These are phyloP conservation scores for Phragmatobia fuliginosa DNA, from an alignment of 2,888 invertebrate genomes.

Conservation along the genomic window DNA sequence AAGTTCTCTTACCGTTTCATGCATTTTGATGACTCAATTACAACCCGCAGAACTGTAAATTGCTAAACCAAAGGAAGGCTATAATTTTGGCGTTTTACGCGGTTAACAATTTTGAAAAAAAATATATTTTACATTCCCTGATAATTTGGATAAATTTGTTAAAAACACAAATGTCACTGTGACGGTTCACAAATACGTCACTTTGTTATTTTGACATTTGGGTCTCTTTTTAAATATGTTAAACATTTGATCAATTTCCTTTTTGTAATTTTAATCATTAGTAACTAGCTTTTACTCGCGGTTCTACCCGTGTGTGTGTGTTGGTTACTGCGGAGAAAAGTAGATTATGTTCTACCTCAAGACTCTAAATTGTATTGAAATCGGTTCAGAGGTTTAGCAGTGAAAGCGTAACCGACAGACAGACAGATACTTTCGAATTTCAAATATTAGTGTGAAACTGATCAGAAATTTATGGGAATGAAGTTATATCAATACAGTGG, in stretches of 20 bases:
- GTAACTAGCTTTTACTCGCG: no score
- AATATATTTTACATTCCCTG: neutral
- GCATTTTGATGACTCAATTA: slow-evolving; percentile 62
- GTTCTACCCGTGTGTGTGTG: no score
- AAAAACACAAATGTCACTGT: slow-evolving; percentile 15
- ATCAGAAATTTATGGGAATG: no score
- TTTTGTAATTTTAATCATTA: neutral
- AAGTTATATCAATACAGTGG: no score
- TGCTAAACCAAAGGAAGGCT: neutral
- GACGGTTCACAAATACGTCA: slow-evolving; percentile 2
- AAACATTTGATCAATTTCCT: neutral
- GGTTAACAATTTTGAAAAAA: slow-evolving; percentile 18
- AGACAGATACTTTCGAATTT: no score
- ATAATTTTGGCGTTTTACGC: slow-evolving; percentile 5
- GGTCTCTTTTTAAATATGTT: neutral
- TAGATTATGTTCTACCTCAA: no score
- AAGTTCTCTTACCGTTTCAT: slow-evolving; percentile 68
- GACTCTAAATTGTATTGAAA: no score
- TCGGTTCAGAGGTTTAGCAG: no score
- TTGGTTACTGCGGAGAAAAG: no score
- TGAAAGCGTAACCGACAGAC: no score
- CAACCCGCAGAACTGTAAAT: slow-evolving; percentile 3
- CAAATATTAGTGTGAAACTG: no score
- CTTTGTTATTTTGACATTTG: neutral
- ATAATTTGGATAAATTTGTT: slow-evolving; percentile 17